Evolutionary conservation across 2,113 vertebrate genomes (phyloP).

Genomic region (Xiphorhynchus elegans): DNA sequence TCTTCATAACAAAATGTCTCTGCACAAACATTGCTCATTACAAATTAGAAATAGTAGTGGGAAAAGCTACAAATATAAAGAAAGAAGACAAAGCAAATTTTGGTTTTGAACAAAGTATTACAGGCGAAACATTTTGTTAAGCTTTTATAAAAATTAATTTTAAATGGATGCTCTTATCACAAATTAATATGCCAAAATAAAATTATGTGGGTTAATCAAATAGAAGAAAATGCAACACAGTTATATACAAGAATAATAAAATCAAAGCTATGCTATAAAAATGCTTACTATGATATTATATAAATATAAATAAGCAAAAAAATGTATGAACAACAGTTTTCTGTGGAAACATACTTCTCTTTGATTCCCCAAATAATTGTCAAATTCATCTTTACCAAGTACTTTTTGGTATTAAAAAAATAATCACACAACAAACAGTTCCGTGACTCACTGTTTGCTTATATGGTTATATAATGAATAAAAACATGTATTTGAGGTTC

Average conservation of each 20-base stretch:
- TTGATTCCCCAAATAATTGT: neutral
- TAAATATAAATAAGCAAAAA: neutral
- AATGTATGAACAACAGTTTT: neutral
- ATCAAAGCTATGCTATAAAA: neutral
- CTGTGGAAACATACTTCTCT: neutral
- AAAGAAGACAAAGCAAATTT: neutral
- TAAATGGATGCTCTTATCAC: neutral
- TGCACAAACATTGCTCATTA: conserved; percentile 28
- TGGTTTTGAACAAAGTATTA: neutral
- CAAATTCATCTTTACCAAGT: neutral
- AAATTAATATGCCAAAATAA: neutral
- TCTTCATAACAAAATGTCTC: conserved; percentile 26
- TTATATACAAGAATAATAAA: neutral
- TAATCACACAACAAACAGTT: neutral
- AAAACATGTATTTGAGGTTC: neutral
- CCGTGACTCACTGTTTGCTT: neutral
- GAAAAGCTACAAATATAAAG: conserved; percentile 14
- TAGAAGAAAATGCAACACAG: neutral
- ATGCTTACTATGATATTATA: neutral
- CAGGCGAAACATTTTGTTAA: neutral
- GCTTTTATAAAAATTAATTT: neutral
- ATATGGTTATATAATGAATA: neutral
- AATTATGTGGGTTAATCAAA: neutral
- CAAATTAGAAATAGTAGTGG: conserved; percentile 49
- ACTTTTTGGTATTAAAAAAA: neutral